These are phyloP conservation scores for Enteromius thamalakanensis DNA, from an alignment of 2,797 vertebrate species.

Conservation along the genomic window DNA sequence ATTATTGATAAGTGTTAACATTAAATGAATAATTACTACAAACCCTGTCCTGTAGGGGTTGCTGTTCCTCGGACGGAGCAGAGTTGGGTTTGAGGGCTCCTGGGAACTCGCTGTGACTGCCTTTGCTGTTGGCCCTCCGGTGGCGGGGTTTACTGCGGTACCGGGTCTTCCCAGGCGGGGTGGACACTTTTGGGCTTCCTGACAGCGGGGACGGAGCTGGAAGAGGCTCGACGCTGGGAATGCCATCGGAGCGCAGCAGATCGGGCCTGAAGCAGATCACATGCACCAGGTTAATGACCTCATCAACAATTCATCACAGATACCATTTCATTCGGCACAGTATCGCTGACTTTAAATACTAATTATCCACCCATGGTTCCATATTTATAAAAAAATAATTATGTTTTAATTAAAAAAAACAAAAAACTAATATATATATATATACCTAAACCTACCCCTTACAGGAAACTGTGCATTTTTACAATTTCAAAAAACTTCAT, in stretches of 20 bases:
- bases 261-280: conserved; percentile 83
- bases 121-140: conserved; percentile 93
- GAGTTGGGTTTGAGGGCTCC: conserved; percentile 81
- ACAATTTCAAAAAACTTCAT: no score
- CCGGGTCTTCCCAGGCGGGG: conserved; percentile 86
- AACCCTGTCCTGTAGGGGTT: conserved; percentile 69
- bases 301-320: conserved; percentile 9
- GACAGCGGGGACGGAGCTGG: conserved; percentile 87
- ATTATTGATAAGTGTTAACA: no score
- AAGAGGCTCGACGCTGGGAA: conserved; percentile 84
- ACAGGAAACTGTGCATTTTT: no score
- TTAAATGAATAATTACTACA: not conserved
- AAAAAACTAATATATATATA: no score
- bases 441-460: no score
- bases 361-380: not conserved
- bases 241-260: conserved; percentile 90
- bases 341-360: conserved; percentile 6
- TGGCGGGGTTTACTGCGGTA: conserved; percentile 96
- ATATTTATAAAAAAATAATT: not conserved
- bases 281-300: not conserved
- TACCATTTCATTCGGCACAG: not conserved
- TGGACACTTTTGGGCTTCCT: conserved; percentile 93
- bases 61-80: conserved; percentile 73
- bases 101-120: conserved; percentile 91
- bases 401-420: not conserved